Base-by-base conservation (phyloP, 1,140 invertebrate genomes). In the Rhagoletis zephyria region DNA sequence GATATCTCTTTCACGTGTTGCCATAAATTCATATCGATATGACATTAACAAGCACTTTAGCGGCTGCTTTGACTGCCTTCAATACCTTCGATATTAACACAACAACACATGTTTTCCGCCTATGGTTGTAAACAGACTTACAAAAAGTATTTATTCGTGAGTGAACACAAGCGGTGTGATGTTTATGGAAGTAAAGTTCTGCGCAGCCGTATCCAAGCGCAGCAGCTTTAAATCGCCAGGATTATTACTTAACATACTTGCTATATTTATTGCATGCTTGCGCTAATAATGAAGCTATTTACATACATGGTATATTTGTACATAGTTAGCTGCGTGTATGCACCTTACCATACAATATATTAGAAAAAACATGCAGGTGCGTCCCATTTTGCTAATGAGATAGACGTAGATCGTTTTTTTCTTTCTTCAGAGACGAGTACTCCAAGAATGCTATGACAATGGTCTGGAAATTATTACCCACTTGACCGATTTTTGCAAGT, bases 1-100 rank as follows among this genome's bases (percentile, higher is more conserved):
- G 86, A 74, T 87, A 74, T 74, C 90, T 89, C 90, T 90, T 90
- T 90, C 90, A 90, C 89, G 89, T 90, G 89, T 85, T 88, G 89
- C 90, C 90, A 92, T 92, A 92, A 92, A 92, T 92, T 90, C 90
- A 92, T 92, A 92, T 92, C 91, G 90, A 92, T 92, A 92, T 92
- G 91, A 92, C 91, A 92, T 91, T 90, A 92, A 92, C 91, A 92
- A 91, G 91, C 90, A 92, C 91, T 92, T 92, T 92, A 92, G 91
- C 91, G 91, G 91, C 91, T 90, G 91, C 91, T 89, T 40, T 30
- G 4, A 4, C 48, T 30, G 74, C 74, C 48, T 81, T 81, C 74
- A 81, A 81, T 81, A 81, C 74, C 48, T 81, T 81, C 74, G 45
- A 81, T 56, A 81, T 56, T 56, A 56, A 87, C 85, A 45, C 85